Base-by-base conservation (phyloP, 2,113 vertebrate genomes). In the Sinocyclocheilus anshuiensis region DNA sequence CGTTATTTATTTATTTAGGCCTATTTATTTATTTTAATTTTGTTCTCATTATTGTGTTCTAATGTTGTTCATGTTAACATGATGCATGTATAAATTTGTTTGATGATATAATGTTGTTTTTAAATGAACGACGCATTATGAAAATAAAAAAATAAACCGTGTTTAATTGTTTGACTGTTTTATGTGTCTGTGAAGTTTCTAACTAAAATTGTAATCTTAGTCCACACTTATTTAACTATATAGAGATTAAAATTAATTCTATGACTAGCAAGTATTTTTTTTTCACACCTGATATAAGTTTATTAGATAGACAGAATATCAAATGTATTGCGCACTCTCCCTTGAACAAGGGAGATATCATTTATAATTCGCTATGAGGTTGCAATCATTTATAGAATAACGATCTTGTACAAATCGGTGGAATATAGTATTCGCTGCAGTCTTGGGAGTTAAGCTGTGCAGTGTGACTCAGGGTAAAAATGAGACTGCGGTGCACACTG, bases 391-490 rank as follows among this genome's bases (percentile, higher is more conserved):
- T 6, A n/a, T 22, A 26, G 12, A 29, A 67, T 48, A 81, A 67
- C 3, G 61, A 48, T 20, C 8, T 67, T 22, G 39, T 22, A 69
- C 61, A 67, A 29, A 81, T 50, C 63, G 15, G 79, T 48, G 24
- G 42, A 50, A 81, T 50, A 6, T 1, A 67, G 39, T 24, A 4
- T 29, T 50, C 15, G 20, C 26, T 82, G 61, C 42, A 69, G 42
- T 48, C 12, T 20, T 53, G 45, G 16, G 45, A 11, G 4, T 67
- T 45, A 29, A 65, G 2, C 13, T 48, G n/a, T 48, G 36, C 16
- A 50, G 59, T 2, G 69, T 57, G 77, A 78, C 77, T 39, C 18
- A 79, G 77, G 77, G 15, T 59, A 53, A 79, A 15, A 78, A 20
- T n/a, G 18, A 78, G 55, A 26, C 26, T n/a, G 42, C 42, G 24